Percentiles rank a stretch among this genome's conserved stretches.
These are phyloP conservation scores for Rhincodon typus DNA, from an alignment of 2,797 vertebrate species.

Conservation along the genomic window DNA sequence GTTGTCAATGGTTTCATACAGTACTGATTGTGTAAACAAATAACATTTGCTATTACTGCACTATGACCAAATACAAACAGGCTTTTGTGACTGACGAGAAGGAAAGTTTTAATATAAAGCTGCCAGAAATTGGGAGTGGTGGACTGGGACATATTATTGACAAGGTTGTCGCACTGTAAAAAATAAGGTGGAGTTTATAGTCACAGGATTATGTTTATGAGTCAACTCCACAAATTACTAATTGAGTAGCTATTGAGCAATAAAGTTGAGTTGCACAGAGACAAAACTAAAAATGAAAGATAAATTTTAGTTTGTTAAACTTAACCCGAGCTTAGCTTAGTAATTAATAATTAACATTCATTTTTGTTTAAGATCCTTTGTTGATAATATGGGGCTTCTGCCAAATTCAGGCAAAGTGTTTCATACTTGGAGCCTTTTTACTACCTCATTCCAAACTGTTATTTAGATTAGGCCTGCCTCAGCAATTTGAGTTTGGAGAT, in stretches of 20 bases:
- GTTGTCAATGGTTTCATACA: background rate
- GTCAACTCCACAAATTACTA: background rate
- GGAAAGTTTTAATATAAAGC: background rate
- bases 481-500: background rate
- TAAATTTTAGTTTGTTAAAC: background rate
- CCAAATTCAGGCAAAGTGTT: background rate
- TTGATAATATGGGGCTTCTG: background rate
- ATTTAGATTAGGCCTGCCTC: background rate
- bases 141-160: background rate
- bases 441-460: background rate
- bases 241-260: background rate
- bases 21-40: background rate
- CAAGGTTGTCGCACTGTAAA: background rate
- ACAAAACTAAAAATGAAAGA: background rate
- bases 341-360: background rate
- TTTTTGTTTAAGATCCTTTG: background rate
- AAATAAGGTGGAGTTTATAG: no score
- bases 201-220: background rate
- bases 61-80: no score
- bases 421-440: background rate
- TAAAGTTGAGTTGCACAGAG: background rate
- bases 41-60: background rate
- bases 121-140: background rate
- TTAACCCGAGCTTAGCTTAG: background rate
- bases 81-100: background rate